Evolutionary conservation across 2,113 vertebrate genomes (phyloP).

Genomic region (Dicerorhinus sumatrensis): DNA sequence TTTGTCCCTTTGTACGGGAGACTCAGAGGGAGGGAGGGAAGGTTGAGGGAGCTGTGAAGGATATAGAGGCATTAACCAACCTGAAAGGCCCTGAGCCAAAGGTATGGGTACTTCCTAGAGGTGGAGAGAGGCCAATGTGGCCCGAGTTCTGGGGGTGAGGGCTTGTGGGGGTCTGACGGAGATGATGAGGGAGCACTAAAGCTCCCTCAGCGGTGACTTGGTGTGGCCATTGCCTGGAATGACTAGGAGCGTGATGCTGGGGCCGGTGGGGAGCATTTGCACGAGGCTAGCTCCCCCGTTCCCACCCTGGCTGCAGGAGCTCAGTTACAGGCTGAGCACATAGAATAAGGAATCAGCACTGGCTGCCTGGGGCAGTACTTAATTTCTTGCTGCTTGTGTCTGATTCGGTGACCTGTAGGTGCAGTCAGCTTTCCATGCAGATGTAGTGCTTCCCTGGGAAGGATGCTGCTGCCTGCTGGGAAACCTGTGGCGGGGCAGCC

Average conservation of each 20-base stretch:
- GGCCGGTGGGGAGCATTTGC: fast-evolving
- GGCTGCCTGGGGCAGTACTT: not conserved
- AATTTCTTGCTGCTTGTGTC: not conserved
- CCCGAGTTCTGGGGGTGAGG: not conserved
- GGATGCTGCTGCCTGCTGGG: not conserved
- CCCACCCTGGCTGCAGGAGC: too few relatives aligned
- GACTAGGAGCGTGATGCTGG: fast-evolving
- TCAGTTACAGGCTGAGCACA: not conserved
- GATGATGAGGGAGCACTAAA: not conserved
- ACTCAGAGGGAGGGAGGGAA: too few relatives aligned
- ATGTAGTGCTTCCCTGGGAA: not conserved
- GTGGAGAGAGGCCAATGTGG: not conserved
- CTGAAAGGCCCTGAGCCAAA: not conserved
- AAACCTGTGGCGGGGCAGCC: not conserved
- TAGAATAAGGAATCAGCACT: not conserved
- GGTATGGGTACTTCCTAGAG: not conserved
- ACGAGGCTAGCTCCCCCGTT: fast-evolving
- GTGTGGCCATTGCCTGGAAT: not conserved
- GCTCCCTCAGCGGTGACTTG: not conserved
- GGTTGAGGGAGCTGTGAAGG: not conserved
- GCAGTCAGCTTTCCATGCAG: not conserved
- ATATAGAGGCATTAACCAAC: not conserved
- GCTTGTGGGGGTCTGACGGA: not conserved
- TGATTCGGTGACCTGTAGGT: not conserved
- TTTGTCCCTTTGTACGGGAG: not conserved